Percentiles rank a stretch among this genome's conserved stretches.
These are phyloP conservation scores for Anthonomus grandis DNA, from an alignment of 1,140 invertebrate species.

Conservation along the genomic window DNA sequence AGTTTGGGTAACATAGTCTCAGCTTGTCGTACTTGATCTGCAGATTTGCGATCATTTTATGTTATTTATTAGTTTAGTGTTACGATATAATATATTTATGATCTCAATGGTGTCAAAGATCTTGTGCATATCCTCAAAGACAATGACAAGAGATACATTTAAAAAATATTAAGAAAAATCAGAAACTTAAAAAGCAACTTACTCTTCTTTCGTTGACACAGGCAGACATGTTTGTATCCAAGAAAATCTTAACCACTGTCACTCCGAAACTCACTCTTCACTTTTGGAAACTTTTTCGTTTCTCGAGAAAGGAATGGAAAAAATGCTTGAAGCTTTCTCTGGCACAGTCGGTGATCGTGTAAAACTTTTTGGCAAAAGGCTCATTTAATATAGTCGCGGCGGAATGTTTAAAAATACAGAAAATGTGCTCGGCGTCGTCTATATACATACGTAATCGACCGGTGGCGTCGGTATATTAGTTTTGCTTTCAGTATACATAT, in stretches of 20 bases:
- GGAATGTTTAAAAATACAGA: not conserved
- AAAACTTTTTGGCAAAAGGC: not conserved
- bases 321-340: not conserved
- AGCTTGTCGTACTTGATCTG: too few relatives aligned
- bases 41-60: too few relatives aligned
- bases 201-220: not conserved
- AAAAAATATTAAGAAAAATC: too few relatives aligned
- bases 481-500: not conserved
- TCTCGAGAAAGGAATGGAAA: not conserved
- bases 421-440: not conserved
- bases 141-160: too few relatives aligned
- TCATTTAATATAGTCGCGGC: not conserved
- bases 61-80: too few relatives aligned
- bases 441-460: not conserved
- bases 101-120: too few relatives aligned
- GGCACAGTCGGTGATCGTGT: not conserved
- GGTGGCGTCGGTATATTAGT: not conserved
- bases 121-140: too few relatives aligned
- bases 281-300: not conserved
- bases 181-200: too few relatives aligned
- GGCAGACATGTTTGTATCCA: conserved; percentile 5
- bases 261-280: not conserved
- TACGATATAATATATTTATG: too few relatives aligned
- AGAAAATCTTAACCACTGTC: too few relatives aligned
- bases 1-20: too few relatives aligned